A percentile compares a stretch with the other conserved stretches of the same genome.
Evolutionary conservation across 2,888 invertebrate species (phyloP).

Genomic region (Ephialtes manifestator): DNA sequence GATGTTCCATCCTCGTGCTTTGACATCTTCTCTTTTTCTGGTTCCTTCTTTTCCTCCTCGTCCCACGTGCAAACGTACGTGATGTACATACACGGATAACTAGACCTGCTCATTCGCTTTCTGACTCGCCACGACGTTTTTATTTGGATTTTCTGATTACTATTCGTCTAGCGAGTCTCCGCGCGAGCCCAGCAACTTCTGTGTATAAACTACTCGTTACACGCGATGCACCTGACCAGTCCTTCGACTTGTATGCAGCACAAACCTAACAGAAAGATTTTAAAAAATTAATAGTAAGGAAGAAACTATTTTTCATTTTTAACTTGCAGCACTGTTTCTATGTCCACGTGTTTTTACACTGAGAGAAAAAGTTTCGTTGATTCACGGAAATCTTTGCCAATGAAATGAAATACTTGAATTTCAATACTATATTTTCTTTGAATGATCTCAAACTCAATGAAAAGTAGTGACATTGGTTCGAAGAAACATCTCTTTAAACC

Average conservation of each 20-base stretch:
- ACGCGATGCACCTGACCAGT: slow-evolving; percentile 54
- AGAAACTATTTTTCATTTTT: slow-evolving; percentile 45
- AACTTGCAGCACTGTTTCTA: background rate
- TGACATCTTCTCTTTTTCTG: slow-evolving; percentile 10
- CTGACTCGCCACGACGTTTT: slow-evolving; percentile 24
- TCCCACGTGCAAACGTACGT: slow-evolving; percentile 59
- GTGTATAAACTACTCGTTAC: slow-evolving; percentile 60
- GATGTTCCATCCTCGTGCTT: slow-evolving; percentile 35
- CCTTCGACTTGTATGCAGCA: slow-evolving; percentile 9
- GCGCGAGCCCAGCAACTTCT: slow-evolving; percentile 1
- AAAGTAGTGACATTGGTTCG: no score
- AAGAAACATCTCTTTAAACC: no score
- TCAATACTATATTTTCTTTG: no score
- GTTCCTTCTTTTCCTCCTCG: slow-evolving; percentile 14
- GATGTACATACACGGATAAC: slow-evolving; percentile 68
- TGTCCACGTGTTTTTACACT: no score
- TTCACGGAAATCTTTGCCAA: no score
- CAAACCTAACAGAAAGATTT: background rate
- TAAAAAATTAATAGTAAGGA: background rate
- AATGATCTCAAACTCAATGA: background rate
- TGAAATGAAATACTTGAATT: no score
- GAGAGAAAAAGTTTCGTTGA: no score
- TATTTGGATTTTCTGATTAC: slow-evolving; percentile 54
- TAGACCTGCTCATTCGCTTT: slow-evolving; percentile 59
- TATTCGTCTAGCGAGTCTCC: slow-evolving; percentile 53